Conservation (phyloP, 2,113 vertebrate genomes). For the Opisthocomus hoazin region DNA sequence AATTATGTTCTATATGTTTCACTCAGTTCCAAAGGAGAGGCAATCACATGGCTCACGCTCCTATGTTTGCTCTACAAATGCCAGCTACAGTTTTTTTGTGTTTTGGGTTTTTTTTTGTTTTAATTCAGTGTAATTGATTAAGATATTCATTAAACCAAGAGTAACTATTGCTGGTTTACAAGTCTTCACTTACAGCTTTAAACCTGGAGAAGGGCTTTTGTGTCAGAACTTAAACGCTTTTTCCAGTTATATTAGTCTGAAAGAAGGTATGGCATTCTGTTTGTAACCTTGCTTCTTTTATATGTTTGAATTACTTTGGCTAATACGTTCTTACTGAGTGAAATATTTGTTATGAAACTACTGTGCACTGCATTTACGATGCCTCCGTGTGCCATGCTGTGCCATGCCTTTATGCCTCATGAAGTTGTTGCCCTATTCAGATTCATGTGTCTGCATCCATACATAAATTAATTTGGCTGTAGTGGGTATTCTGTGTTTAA, state of each 20-base stretch:
- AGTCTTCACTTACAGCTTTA: background rate
- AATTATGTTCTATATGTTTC: background rate
- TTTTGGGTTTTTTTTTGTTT: rapidly evolving
- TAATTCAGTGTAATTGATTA: background rate
- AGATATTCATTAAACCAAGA: background rate
- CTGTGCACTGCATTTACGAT: background rate
- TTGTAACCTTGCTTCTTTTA: background rate
- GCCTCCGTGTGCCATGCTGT: background rate
- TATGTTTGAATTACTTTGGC: background rate
- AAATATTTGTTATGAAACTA: background rate
- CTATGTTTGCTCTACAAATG: background rate
- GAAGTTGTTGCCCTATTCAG: background rate
- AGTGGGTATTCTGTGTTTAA: background rate
- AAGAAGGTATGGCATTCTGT: background rate
- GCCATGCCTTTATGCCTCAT: background rate
- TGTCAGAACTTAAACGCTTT: background rate
- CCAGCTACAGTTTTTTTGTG: background rate
- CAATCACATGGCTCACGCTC: background rate
- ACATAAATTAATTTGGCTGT: background rate
- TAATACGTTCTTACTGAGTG: background rate
- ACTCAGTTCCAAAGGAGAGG: background rate
- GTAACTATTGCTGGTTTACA: background rate
- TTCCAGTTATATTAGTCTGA: background rate
- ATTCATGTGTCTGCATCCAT: background rate
- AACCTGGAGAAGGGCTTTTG: background rate